Evolutionary conservation across 1,140 invertebrate species (phyloP).

Genomic region (Zaprionus camerounensis): DNA sequence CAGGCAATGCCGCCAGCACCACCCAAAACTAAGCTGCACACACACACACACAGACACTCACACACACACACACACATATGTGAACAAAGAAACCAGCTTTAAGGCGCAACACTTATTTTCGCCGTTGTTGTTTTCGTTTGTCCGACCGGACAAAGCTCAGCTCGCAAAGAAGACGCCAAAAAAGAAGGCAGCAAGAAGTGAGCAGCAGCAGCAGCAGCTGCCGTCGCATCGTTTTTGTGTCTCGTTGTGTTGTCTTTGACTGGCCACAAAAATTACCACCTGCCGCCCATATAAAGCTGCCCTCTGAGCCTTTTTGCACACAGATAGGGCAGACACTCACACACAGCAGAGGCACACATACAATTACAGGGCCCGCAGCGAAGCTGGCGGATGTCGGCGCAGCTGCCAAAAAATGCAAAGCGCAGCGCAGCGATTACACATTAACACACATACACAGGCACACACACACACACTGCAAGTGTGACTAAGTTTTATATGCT

Average conservation of each 20-base stretch:
- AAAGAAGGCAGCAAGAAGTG: constrained; percentile 28
- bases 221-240: constrained; percentile 43
- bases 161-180: constrained; percentile 68
- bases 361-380: constrained; percentile 25
- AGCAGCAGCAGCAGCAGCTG: constrained; percentile 61
- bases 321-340: constrained; percentile 12
- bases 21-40: constrained; percentile 54
- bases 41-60: constrained; percentile 24
- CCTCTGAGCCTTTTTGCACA: constrained; percentile 55
- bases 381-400: constrained; percentile 38
- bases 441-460: neutral
- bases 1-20: constrained; percentile 47
- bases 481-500: constrained; percentile 14
- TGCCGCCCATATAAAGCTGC: constrained; percentile 79
- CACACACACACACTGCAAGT: neutral
- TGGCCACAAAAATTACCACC: constrained; percentile 79
- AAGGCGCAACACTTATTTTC: constrained; percentile 57
- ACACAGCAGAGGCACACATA: neutral
- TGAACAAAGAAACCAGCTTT: constrained; percentile 63
- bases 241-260: constrained; percentile 33
- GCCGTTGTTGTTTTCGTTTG: constrained; percentile 26
- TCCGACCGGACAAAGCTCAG: constrained; percentile 15
- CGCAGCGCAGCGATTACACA: constrained; percentile 20
- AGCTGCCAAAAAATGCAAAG: constrained; percentile 54
- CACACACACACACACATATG: constrained; percentile 1